Conservation (phyloP, 2,113 vertebrate genomes). For the Glareola pratincola region DNA sequence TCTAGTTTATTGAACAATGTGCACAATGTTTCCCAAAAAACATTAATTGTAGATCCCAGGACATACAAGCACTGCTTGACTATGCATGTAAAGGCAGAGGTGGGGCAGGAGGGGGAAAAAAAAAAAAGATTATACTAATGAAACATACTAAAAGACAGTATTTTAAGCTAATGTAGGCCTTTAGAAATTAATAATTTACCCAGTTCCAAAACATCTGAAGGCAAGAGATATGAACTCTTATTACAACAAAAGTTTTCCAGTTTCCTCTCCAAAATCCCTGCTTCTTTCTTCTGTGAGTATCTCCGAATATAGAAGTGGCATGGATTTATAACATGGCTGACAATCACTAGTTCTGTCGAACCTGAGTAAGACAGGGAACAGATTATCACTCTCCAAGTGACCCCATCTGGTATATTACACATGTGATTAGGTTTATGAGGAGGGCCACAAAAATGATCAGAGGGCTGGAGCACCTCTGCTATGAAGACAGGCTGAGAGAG, state of each 20-base stretch:
- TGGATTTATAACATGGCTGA: conserved; percentile 85
- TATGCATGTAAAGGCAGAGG: neutral
- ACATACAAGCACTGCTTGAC: neutral
- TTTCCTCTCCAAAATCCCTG: conserved; percentile 71
- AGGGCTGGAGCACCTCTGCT: too few relatives aligned
- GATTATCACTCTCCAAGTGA: neutral
- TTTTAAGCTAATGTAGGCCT: neutral
- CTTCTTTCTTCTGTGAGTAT: conserved; percentile 73
- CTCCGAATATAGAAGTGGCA: conserved; percentile 88
- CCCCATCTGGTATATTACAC: neutral
- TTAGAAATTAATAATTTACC: conserved; percentile 70
- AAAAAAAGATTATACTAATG: neutral
- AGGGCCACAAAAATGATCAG: too few relatives aligned
- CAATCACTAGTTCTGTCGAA: conserved; percentile 78
- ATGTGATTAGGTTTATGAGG: neutral
- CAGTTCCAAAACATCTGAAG: conserved; percentile 75
- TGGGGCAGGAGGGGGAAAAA: fast-evolving
- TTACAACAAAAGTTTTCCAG: conserved; percentile 71
- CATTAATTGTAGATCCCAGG: neutral
- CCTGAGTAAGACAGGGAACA: conserved; percentile 33
- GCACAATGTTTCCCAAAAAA: neutral
- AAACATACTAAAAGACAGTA: neutral
- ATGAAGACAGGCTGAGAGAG: too few relatives aligned
- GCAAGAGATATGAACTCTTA: conserved; percentile 55
- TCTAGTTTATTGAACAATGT: neutral